These are phyloP conservation scores for Urocitellus parryii DNA, from an alignment of 2,113 vertebrate species.

Conservation along the genomic window DNA sequence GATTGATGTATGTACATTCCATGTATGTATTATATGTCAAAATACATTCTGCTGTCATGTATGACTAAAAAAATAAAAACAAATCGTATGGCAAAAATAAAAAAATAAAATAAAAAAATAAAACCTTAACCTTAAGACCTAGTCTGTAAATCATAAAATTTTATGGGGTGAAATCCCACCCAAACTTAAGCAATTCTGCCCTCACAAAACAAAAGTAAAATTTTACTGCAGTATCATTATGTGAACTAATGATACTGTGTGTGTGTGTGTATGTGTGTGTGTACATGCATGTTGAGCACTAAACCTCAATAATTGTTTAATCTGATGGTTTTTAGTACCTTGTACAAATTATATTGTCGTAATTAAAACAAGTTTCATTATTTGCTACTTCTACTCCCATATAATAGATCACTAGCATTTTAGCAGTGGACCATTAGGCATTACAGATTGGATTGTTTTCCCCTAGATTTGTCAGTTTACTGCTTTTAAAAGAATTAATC, in stretches of 20 bases:
- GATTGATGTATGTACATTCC: no score
- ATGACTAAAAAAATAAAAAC: no score
- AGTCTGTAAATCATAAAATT: neutral
- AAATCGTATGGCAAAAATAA: no score
- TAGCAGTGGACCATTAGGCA: slow-evolving; percentile 52
- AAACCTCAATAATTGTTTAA: slow-evolving; percentile 46
- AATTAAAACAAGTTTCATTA: slow-evolving; percentile 67
- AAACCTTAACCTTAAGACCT: slow-evolving; percentile 18
- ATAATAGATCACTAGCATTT: slow-evolving; percentile 52
- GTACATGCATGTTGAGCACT: fast-evolving
- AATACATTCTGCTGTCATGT: no score
- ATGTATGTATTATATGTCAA: no score
- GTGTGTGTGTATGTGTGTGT: neutral
- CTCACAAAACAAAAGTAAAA: neutral
- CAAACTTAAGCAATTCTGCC: neutral
- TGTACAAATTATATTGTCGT: slow-evolving; percentile 67
- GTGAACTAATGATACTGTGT: neutral
- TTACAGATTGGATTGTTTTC: slow-evolving; percentile 64
- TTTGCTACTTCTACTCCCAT: slow-evolving; percentile 56
- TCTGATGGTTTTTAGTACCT: slow-evolving; percentile 56
- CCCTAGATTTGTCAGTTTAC: slow-evolving; percentile 53
- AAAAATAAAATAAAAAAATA: neutral
- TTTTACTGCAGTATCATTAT: slow-evolving; percentile 6
- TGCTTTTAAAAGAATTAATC: slow-evolving; percentile 66
- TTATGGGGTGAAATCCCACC: neutral